Evolutionary conservation across 1,140 invertebrate genomes (phyloP).

Genomic region (Lutraria rhynchaena): DNA sequence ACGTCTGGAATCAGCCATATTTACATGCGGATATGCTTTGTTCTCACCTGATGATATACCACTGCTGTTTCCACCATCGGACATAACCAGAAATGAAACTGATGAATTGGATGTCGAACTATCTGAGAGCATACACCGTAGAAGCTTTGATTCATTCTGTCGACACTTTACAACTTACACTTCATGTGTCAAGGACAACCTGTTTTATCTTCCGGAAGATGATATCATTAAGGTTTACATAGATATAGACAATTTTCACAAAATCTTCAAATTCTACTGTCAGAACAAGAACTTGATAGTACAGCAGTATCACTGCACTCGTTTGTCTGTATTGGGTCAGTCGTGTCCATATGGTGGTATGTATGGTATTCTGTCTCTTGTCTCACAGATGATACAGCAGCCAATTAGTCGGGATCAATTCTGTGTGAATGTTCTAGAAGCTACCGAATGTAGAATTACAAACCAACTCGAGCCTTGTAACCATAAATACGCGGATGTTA

Average conservation of each 20-base stretch:
- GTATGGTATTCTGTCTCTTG: constrained; percentile 11
- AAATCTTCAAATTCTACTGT: constrained; percentile 17
- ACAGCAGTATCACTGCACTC: neutral
- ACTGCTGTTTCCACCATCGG: constrained; percentile 28
- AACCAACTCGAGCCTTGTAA: constrained; percentile 5
- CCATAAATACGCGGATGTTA: neutral
- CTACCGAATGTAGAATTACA: neutral
- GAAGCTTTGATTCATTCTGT: constrained; percentile 13
- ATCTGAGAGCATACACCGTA: constrained; percentile 4
- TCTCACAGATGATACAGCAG: neutral
- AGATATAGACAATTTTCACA: constrained; percentile 18
- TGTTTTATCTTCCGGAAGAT: constrained; percentile 13
- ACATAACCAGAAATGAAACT: neutral
- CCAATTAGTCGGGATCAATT: neutral
- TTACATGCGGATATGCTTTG: constrained; percentile 33
- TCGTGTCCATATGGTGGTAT: constrained; percentile 16
- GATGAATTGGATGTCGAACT: neutral
- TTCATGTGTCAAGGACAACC: constrained; percentile 10
- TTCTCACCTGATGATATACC: constrained; percentile 2
- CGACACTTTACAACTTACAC: constrained; percentile 6
- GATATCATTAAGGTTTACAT: neutral
- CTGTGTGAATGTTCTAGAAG: neutral
- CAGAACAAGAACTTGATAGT: constrained; percentile 6
- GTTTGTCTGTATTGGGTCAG: neutral
- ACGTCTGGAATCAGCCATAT: constrained; percentile 16